Percentiles rank a stretch among this genome's conserved stretches.
phyloP scores from a whole-genome alignment of 2,888 invertebrate species.

The Platerodrilus igneus region DNA sequence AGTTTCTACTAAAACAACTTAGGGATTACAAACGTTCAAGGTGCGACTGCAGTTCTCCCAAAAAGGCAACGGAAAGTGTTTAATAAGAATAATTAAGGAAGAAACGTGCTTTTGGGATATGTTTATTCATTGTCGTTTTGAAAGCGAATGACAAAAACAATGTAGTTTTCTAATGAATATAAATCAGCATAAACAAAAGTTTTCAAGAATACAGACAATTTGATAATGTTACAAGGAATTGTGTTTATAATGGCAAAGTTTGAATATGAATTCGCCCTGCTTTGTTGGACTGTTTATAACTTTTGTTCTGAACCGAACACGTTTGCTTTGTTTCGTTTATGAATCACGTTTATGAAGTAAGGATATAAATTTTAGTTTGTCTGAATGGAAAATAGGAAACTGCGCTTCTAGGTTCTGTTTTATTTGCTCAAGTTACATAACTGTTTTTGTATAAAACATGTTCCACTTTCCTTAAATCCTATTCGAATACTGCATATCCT shows the following conservation, averaged over 20 bases:
- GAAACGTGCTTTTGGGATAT: too few relatives aligned
- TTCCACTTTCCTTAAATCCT: constrained; percentile 13
- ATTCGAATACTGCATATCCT: too few relatives aligned
- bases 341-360: constrained; percentile 21
- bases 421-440: constrained; percentile 15
- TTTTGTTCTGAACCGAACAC: constrained; percentile 17
- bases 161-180: constrained; percentile 18
- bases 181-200: constrained; percentile 20
- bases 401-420: constrained; percentile 15
- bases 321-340: constrained; percentile 23
- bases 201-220: constrained; percentile 20
- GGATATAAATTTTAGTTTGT: constrained; percentile 23
- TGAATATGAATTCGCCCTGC: constrained; percentile 20
- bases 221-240: constrained; percentile 22
- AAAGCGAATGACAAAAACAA: too few relatives aligned
- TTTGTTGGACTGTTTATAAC: constrained; percentile 18
- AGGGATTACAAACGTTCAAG: too few relatives aligned
- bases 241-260: constrained; percentile 21
- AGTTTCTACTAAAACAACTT: too few relatives aligned
- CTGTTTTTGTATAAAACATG: constrained; percentile 17
- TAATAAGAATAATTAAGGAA: too few relatives aligned
- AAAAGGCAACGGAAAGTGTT: too few relatives aligned
- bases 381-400: constrained; percentile 19
- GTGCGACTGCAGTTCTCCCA: too few relatives aligned
- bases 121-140: too few relatives aligned